Evolutionary conservation across 2,797 vertebrate genomes (phyloP), one percentile per base, ranked within the genome.

Genomic region (Sebastes melanostomus): DNA sequence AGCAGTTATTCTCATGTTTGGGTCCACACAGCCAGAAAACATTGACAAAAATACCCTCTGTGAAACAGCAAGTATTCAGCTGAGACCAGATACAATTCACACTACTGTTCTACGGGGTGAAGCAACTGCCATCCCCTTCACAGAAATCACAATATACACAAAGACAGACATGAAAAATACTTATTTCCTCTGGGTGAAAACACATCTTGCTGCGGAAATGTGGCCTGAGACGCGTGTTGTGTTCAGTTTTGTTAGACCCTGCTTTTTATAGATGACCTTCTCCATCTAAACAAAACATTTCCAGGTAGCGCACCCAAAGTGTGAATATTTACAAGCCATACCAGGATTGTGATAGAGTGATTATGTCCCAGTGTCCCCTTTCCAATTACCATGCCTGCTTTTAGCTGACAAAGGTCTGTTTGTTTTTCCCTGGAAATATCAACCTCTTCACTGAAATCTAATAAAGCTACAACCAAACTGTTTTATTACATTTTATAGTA

Each of bases 41-140:
- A 54, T 8, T 34, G 27, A 72, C 13, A 18, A 60, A 70, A 61
- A 69, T 65, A 50, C 29, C 46, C 42, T 71, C 34, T 30, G 72
- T 72, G 62, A 77, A 86, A 72, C 70, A 30, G 59, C 60, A 30
- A 9, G 60, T 65, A 76, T 83, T 92, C 92, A 86, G 67, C 76
- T 52, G 92, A 91, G 91, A 90, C 75, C 82, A 76, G 66, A 86
- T 77, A 90, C 81, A 93, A 93, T 94, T 94, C 92, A 91, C 93
- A 94, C 92, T 34, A 62, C 79, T 89, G 69, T 59, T 86, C 60
- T 81, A 81, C 30, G 79, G 70, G 77, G 77, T 86, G 68, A 84
- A 81, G 55, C 71, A 78, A 38, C 70, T 82, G 81, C 72, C 72
- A 79, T 71, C 68, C 36, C 60, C 16, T 24, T 74, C 50, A 71